Percentiles rank a stretch among this genome's conserved stretches.
Evolutionary conservation across 2,113 vertebrate genomes (phyloP).

Genomic region (Tinamus guttatus): DNA sequence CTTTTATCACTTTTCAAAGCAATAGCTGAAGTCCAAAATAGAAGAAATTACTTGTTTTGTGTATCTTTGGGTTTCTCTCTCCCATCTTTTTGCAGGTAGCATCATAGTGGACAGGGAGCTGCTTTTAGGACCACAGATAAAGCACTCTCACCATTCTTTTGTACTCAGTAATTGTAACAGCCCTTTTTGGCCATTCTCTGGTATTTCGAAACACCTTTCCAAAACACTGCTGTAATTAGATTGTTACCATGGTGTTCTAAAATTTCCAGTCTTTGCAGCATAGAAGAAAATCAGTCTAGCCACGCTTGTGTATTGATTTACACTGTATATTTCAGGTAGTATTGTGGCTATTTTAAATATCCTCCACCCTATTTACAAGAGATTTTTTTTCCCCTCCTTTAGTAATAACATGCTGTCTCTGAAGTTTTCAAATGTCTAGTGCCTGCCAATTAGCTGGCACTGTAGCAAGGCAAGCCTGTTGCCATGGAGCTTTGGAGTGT

Average conservation of each 20-base stretch:
- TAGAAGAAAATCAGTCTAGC: background rate
- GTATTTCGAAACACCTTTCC: background rate
- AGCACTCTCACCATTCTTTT: background rate
- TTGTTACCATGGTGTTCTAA: background rate
- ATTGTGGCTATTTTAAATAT: conserved; percentile 19
- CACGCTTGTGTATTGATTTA: background rate
- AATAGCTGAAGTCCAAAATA: background rate
- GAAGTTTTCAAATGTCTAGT: background rate
- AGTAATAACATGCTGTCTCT: conserved; percentile 23
- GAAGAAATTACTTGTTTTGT: background rate
- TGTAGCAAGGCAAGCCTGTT: conserved; percentile 16
- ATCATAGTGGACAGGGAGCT: background rate
- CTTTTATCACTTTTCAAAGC: background rate
- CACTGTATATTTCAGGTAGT: background rate
- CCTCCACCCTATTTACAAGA: background rate
- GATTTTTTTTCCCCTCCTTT: background rate
- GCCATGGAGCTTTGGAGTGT: conserved; percentile 38
- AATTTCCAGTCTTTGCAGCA: background rate
- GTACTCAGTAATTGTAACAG: background rate
- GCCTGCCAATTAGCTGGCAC: conserved; percentile 15
- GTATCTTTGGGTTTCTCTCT: too few relatives aligned
- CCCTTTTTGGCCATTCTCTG: background rate
- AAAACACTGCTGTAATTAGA: background rate
- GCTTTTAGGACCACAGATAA: background rate
- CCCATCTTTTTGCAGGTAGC: background rate